Evolutionary conservation across 2,888 invertebrate genomes (phyloP), one percentile per base, ranked within the genome.

Genomic region (Tachystola acroxantha): DNA sequence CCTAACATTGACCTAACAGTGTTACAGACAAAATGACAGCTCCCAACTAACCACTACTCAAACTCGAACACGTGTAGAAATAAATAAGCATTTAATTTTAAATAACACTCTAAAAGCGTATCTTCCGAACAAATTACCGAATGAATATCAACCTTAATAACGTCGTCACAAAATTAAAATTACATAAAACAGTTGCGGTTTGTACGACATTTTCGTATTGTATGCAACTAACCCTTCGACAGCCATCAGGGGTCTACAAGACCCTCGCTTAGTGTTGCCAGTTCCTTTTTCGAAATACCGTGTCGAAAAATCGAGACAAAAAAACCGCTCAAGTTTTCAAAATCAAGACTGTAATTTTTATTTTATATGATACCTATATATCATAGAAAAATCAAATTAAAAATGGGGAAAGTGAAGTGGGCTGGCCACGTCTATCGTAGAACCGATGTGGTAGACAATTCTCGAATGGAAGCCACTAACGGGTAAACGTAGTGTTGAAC

Each of bases 221-320:
- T 26, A 33, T 16, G 10, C 22, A 14, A 14, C 37, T 44, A 69
- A 71, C 72, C 71, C 71, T 56, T 53, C 56, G 45, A 50, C 51
- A 48, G 57, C 42, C 41, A 46, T 40, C 43, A 51, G 69, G 66
- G 67, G 66, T 63, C 59, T 48, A 38, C 52, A 41, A 53, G 69
- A 61, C 79, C 76, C 63, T 32, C 58, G 43, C 55, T 63, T n/a
- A n/a, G n/a, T n/a, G n/a, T n/a, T n/a, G n/a, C n/a, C n/a, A n/a
- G n/a, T n/a, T n/a, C n/a, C n/a, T n/a, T n/a, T n/a, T n/a, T n/a
- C n/a, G n/a, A n/a, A n/a, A n/a, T n/a, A n/a, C n/a, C n/a, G n/a
- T n/a, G n/a, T n/a, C n/a, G n/a, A n/a, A n/a, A n/a, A n/a, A n/a
- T n/a, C n/a, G n/a, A n/a, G n/a, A n/a, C n/a, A n/a, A n/a, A n/a